These are phyloP conservation scores for Plectropomus leopardus DNA, from an alignment of 2,113 vertebrate genomes.

Conservation along the genomic window DNA sequence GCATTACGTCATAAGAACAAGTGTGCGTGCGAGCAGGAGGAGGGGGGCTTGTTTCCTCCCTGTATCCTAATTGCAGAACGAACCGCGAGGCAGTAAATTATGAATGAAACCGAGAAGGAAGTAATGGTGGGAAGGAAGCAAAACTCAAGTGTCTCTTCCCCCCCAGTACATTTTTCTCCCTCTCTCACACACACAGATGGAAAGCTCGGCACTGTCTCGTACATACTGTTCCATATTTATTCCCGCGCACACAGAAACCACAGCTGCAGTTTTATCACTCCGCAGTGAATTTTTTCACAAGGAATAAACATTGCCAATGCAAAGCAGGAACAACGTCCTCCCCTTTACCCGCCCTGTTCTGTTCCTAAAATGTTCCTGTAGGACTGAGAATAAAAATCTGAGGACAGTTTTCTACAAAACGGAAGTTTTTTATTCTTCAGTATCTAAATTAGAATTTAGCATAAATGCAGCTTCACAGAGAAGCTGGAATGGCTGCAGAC, in stretches of 20 bases:
- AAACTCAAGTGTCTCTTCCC: background rate
- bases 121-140: constrained; percentile 5
- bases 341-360: background rate
- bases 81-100: constrained; percentile 56
- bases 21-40: constrained; percentile 16
- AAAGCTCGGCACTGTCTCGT: constrained; percentile 5
- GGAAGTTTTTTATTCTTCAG: background rate
- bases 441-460: background rate
- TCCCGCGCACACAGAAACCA: constrained; percentile 45
- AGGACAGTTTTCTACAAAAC: background rate
- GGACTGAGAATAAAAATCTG: background rate
- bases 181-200: background rate
- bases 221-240: constrained; percentile 48
- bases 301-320: constrained; percentile 4
- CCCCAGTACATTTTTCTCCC: background rate
- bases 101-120: constrained; percentile 61
- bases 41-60: constrained; percentile 25
- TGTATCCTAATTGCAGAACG: constrained; percentile 45
- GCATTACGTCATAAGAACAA: constrained; percentile 39
- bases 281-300: background rate
- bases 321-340: background rate
- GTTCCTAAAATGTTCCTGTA: constrained; percentile 3
- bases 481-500: too few relatives aligned
- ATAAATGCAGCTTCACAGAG: too few relatives aligned
- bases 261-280: constrained; percentile 63